phyloP scores from a whole-genome alignment of 2,113 vertebrate species.

The Cyphomyrus plagiostoma region DNA sequence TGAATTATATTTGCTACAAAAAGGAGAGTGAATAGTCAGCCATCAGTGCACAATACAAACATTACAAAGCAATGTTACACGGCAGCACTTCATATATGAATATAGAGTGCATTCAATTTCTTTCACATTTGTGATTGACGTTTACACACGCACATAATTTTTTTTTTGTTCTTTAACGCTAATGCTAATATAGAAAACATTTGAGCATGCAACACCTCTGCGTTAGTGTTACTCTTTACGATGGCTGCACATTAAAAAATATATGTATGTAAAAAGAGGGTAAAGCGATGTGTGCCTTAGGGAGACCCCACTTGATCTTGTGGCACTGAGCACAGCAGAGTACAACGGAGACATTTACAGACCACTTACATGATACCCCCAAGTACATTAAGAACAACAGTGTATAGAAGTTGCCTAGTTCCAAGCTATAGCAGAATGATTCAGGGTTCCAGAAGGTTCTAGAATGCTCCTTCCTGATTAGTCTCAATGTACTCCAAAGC shows the following conservation, averaged over 20 bases:
- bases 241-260: conserved; percentile 60
- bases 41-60: conserved; percentile 84
- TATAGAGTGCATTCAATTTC: conserved; percentile 59
- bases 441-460: not conserved
- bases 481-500: conserved; percentile 92
- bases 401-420: not conserved
- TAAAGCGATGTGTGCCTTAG: conserved; percentile 42
- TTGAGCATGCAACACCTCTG: conserved; percentile 69
- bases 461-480: conserved; percentile 53
- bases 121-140: conserved; percentile 57
- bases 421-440: not conserved
- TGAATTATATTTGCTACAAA: conserved; percentile 84
- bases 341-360: conserved; percentile 33
- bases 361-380: conserved; percentile 26
- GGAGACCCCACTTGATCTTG: conserved; percentile 49
- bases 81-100: conserved; percentile 59
- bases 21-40: conserved; percentile 69
- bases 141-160: conserved; percentile 20
- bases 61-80: conserved; percentile 72
- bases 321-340: conserved; percentile 56
- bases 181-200: conserved; percentile 45
- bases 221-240: conserved; percentile 50
- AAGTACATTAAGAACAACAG: conserved; percentile 26
- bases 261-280: conserved; percentile 37
- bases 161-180: conserved; percentile 24